Evolutionary conservation across 2,113 vertebrate species (phyloP).

Genomic region (Carassius gibelio): DNA sequence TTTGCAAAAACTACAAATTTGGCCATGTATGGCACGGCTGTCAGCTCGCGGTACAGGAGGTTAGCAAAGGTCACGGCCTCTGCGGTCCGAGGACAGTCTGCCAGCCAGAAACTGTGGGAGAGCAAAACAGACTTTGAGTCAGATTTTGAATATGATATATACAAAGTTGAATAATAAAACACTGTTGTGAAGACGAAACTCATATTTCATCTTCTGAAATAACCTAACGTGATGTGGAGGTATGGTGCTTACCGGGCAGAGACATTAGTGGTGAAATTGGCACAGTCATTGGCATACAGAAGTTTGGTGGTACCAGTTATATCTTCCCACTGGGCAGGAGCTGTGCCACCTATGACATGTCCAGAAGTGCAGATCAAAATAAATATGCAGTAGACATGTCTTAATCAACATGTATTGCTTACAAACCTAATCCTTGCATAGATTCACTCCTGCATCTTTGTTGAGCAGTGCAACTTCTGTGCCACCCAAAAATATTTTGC

Average conservation of each 20-base stretch:
- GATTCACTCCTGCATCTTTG: background rate
- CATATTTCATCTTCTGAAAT: background rate
- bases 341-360: slow-evolving; percentile 85
- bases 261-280: slow-evolving; percentile 97
- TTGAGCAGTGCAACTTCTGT: background rate
- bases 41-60: slow-evolving; percentile 91
- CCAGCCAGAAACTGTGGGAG: slow-evolving; percentile 89
- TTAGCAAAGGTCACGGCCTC: slow-evolving; percentile 93
- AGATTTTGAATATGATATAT: background rate
- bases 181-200: background rate
- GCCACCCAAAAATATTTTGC: too few relatives aligned
- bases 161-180: background rate
- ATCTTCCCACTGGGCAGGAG: slow-evolving; percentile 95
- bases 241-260: slow-evolving; percentile 86
- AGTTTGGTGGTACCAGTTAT: slow-evolving; percentile 98
- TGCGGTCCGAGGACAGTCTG: slow-evolving; percentile 92
- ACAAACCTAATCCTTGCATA: background rate
- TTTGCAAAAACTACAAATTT: slow-evolving; percentile 99
- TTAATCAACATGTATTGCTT: too few relatives aligned
- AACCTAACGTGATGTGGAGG: background rate
- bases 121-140: background rate
- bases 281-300: slow-evolving; percentile 87
- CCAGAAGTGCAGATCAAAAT: background rate
- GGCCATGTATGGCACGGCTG: slow-evolving; percentile 94
- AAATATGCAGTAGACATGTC: too few relatives aligned